Evolutionary conservation across 2,888 invertebrate genomes (phyloP), one percentile per base, ranked within the genome.

Genomic region (Odontothrips loti): DNA sequence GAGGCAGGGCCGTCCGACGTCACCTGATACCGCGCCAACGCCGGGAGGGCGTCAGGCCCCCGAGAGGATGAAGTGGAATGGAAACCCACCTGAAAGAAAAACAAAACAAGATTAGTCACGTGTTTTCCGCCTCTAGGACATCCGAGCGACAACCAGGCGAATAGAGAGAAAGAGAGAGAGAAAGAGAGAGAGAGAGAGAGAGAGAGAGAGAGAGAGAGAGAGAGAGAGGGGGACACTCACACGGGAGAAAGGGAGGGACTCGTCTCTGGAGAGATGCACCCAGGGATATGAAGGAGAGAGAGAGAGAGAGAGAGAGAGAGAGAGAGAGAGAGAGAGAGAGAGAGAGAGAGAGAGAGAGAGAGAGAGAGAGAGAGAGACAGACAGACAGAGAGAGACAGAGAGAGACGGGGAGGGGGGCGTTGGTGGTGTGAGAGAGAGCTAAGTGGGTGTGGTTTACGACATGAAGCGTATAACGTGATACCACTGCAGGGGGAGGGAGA

Each of bases 371-470:
- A 6, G 34, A 6, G 34, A 43, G 34, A 6, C 34, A 2, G 34
- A 43, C n/a, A n/a, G 58, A 58, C 6, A 58, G 58, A 58, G 58
- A 58, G 58, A 2, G 58, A 43, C 3, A n/a, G 58, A 58, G 6
- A 58, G 11, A 58, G 58, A 17, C 15, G 17, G 58, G 6, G 34
- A 6, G 34, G 34, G 34, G 6, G 34, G 34, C 34, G 3, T 2
- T 4, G 34, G 2, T 43, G 20, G 58, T 4, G 58, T 20, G 68
- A 68, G 68, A 23, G 68, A 23, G 23, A 27, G 68, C 23, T 75
- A 75, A 75, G 68, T 75, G 68, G 68, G 68, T 75, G 68, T 75
- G 68, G 27, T 75, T 75, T 75, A 75, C 68, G 68, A 27, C 68
- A 75, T 27, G 23, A 27, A 12, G 68, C 68, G 27, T n/a, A 75